These are phyloP conservation scores for Anas platyrhynchos DNA, from an alignment of 2,113 vertebrate species.

Conservation along the genomic window DNA sequence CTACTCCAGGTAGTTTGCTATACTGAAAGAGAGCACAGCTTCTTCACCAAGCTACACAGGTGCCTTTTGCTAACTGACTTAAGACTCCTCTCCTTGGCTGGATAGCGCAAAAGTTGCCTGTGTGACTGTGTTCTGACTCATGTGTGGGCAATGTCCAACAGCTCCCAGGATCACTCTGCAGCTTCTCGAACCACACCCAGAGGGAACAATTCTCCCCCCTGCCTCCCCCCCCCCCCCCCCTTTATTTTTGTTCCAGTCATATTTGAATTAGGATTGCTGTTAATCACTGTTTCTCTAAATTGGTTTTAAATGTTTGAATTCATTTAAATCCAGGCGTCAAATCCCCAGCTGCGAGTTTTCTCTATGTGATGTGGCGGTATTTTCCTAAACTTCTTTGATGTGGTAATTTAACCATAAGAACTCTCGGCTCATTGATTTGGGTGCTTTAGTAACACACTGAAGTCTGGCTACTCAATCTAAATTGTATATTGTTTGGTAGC, in stretches of 20 bases:
- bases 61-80: background rate
- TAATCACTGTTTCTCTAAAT: conserved; percentile 7
- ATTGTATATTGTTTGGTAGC: background rate
- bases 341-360: background rate
- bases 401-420: background rate
- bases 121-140: conserved; percentile 64
- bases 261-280: conserved; percentile 27
- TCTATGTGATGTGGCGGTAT: background rate
- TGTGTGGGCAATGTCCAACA: background rate
- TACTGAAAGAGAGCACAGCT: background rate
- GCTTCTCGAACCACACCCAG: conserved; percentile 51
- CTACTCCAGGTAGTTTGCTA: background rate
- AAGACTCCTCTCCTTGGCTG: background rate
- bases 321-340: background rate
- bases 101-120: background rate
- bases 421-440: background rate
- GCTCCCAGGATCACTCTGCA: conserved; percentile 36
- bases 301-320: background rate
- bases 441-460: background rate
- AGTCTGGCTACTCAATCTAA: background rate
- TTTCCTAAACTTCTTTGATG: background rate
- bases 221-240: background rate
- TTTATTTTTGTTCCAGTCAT: background rate
- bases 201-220: background rate
- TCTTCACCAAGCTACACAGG: background rate